Evolutionary conservation across 1,140 invertebrate genomes (phyloP), one percentile per base, ranked within the genome.

Genomic region (Trichomalopsis sarcophagae): DNA sequence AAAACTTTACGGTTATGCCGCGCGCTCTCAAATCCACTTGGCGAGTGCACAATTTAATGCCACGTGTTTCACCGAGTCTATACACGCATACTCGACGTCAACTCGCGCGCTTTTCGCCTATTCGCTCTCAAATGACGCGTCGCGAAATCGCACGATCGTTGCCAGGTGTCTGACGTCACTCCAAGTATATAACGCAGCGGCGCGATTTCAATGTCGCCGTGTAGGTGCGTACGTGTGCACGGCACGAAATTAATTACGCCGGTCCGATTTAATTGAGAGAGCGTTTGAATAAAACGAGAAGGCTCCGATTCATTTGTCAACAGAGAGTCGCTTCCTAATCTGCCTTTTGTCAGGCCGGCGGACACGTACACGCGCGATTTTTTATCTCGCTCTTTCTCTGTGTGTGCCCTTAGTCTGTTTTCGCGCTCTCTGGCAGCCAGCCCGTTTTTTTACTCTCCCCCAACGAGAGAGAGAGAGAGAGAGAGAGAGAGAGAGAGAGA

Each of bases 251-350:
- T 62, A 62, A 62, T 62, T n/a, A 10, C 10, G 55, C 55, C 21
- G 55, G 55, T 62, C 55, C 21, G 36, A 74, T 74, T 74, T 74
- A 74, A 74, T 74, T 74, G 73, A 50, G 47, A 50, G 55, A n/a
- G 55, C 55, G 17, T 62, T 62, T 7, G n/a, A 62, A 62, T 62
- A 62, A 68, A 68, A 73, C 69, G 33, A 30, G 33, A 73, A 33
- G 14, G 27, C 11, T 83, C 17, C 74, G 36, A 84, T 79, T 73
- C 76, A 74, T 84, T 84, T 74, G 83, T 73, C 76, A 84, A 74
- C 62, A n/a, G 17, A 73, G 44, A 84, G 76, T 79, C 76, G 30
- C 27, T 78, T 79, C 30, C 68, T 84, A 84, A 84, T 84, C 83
- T 79, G 17, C 40, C 83, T 79, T 79, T 74, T 79, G 66, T 79